Conservation (phyloP, 2,888 invertebrate genomes). For the Scaptomyza parva region DNA sequence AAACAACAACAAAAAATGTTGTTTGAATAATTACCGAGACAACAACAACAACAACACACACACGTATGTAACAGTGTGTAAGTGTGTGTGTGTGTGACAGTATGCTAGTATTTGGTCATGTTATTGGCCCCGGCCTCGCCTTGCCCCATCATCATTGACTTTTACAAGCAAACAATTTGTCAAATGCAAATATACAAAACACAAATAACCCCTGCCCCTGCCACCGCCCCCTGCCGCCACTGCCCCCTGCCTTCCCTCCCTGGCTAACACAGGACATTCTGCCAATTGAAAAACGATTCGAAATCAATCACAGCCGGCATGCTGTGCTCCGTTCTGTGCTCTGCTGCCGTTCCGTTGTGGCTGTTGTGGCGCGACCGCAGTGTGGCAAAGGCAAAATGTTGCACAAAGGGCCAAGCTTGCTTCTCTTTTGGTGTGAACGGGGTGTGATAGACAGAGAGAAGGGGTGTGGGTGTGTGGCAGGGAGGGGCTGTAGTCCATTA, state of each 20-base stretch:
- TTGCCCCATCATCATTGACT: constrained; percentile 67
- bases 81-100: constrained; percentile 5
- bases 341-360: constrained; percentile 7
- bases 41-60: no score
- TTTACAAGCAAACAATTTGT: constrained; percentile 79
- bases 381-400: constrained; percentile 24
- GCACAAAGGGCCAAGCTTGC: constrained; percentile 5
- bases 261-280: constrained; percentile 27
- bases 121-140: constrained; percentile 61
- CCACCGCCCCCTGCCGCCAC: background rate
- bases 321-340: constrained; percentile 7
- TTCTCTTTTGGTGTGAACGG: no score
- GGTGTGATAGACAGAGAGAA: no score
- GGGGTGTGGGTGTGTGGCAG: background rate
- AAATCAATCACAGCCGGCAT: constrained; percentile 75
- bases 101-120: constrained; percentile 39
- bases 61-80: background rate
- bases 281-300: constrained; percentile 80
- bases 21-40: constrained; percentile 78
- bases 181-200: constrained; percentile 81
- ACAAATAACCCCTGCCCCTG: constrained; percentile 74
- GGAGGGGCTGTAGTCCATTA: constrained; percentile 64
- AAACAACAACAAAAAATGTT: no score
- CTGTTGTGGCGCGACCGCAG: constrained; percentile 46
- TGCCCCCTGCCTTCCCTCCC: background rate